These are phyloP conservation scores for Bombylius discolor DNA, from an alignment of 2,888 invertebrate genomes.

Conservation along the genomic window DNA sequence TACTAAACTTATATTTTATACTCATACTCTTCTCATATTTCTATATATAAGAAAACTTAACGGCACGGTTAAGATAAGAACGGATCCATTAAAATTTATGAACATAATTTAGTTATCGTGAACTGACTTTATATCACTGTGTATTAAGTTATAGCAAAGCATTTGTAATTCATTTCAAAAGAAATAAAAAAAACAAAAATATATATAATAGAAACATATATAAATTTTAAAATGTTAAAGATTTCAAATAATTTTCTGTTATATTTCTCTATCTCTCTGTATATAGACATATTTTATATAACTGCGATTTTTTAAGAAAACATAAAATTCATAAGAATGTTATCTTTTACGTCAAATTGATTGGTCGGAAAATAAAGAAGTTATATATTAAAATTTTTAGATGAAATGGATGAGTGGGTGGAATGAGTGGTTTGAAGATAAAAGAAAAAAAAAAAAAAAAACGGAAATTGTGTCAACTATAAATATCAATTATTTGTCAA, in stretches of 20 bases:
- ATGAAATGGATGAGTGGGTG: too few species aligned
- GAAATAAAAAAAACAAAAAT: too few species aligned
- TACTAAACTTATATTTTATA: too few species aligned
- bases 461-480: conserved; percentile 8
- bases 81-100: conserved; percentile 15
- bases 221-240: too few species aligned
- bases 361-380: not conserved
- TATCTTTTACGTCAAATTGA: not conserved
- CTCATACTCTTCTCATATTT: too few species aligned
- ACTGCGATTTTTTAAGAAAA: too few species aligned
- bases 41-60: not conserved
- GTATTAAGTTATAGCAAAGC: not conserved
- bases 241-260: too few species aligned
- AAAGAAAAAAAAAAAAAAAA: not conserved
- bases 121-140: not conserved
- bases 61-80: conserved; percentile 13
- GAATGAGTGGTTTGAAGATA: not conserved
- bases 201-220: too few species aligned
- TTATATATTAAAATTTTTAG: too few species aligned
- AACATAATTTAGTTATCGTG: conserved; percentile 12
- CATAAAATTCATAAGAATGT: conserved; percentile 2
- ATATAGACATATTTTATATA: too few species aligned
- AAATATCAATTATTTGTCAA: conserved; percentile 14
- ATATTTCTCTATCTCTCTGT: too few species aligned
- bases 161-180: too few species aligned